Base-by-base conservation (phyloP, 2,888 invertebrate species). In the Aphidius colemani region DNA sequence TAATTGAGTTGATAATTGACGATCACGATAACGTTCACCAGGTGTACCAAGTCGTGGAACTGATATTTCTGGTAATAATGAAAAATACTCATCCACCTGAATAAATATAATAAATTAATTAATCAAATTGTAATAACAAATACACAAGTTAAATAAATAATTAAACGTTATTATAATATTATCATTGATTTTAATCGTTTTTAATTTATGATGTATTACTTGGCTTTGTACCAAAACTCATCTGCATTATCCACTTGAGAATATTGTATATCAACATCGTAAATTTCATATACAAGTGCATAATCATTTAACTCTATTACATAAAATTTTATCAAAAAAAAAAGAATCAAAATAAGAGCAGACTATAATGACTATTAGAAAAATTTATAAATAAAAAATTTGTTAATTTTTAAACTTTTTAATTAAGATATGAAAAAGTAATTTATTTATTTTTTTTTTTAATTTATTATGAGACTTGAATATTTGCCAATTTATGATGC, bases 11-110 rank as follows among this genome's bases (percentile, higher is more conserved):
- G 94, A 90, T 75, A 98, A 85, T 78, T 94, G 92, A 74, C 90
- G 88, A 77, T 92, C 92, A 58, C 95, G 85, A 80, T 91, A 88
- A 70, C 89, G 88, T 81, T 94, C 94, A 5, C 95, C 95, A 51
- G 88, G 86, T n/a, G 90, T 88, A 67, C 91, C 91, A 66, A 90
- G 78, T 69, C 88, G 85, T 50, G 93, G 92, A 69, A 91, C 89
- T 81, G 71, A 85, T 75, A 70, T 84, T 82, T 71, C 88, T 66
- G 94, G 94, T 77, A 98, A 86, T 80, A 93, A 90, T 66, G 93
- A 88, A 88, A 97, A 98, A 84, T 94, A 98, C 71, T 95, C 91
- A 78, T 96, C 95, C 67, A 95, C 90, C 95, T 96, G 85, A 30
- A 85, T 79, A 65, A 56, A 30, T 30, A 30, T 3, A 30, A 30